Base-by-base conservation (phyloP, 2,888 invertebrate genomes). In the Chaetogeoica ovagalla region DNA sequence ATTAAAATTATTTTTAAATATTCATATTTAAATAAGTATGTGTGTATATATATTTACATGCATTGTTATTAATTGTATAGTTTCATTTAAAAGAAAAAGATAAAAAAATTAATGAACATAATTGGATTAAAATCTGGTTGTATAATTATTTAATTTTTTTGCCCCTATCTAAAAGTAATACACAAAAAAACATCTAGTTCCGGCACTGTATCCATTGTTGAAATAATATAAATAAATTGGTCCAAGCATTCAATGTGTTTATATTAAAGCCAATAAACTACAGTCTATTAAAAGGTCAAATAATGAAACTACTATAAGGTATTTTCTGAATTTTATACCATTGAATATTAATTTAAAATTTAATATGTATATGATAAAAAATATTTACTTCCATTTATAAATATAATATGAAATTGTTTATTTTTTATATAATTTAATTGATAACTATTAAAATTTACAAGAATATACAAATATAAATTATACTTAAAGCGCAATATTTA, bases 251-350 rank as follows among this genome's bases (percentile, higher is more conserved):
- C 63, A 79, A 71, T 79, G 62, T 5, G 13, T 62, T 71, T 55
- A 79, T 55, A 79, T 79, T 79, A 62, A 79, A 79, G 79, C 57
- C 55, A 79, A 79, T 79, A 71, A 79, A 79, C 60, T 17, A 65
- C 55, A 23, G 23, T 60, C 11, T 70, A 77, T 63, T 71, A 62
- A 63, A 63, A 70, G 79, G 79, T 79, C 79, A 79, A 70, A 77
- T 37, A 70, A 62, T 70, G 23, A 59, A 68, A 76, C 66, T 68
- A 76, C 48, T 48, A 37, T 2, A 15, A 62, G 59, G n/a, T 77
- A 52, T 48, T 21, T 62, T 69, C n/a, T 43, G 1, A 77, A 52
- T 69, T 43, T 0, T 17, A 5, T 19, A 11, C 59, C 43, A 76
- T 68, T 43, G 66, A 48, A 66, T 66, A 55, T 21, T 52, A 63